phyloP scores from a whole-genome alignment of 2,797 vertebrate genomes.

The Ciconia nigra region DNA sequence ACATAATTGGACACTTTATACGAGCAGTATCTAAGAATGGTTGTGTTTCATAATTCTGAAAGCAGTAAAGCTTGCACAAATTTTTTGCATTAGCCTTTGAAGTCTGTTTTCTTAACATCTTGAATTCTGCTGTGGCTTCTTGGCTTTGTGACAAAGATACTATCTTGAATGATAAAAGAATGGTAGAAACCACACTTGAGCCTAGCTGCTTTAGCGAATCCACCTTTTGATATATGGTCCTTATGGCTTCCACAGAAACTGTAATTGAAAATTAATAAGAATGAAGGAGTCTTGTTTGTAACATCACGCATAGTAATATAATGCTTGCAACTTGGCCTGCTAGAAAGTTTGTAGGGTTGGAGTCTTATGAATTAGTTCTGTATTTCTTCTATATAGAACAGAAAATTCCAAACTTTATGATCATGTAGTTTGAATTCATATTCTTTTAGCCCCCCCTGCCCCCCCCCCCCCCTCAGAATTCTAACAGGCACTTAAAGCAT shows the following conservation, averaged over 20 bases:
- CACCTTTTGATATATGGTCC: not conserved
- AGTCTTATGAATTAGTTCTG: not conserved
- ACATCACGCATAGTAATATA: not conserved
- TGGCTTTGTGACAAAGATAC: not conserved
- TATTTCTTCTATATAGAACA: not conserved
- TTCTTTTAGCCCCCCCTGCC: not conserved
- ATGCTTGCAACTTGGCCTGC: not conserved
- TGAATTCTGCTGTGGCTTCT: not conserved
- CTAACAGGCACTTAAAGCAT: not conserved
- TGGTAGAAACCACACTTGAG: not conserved
- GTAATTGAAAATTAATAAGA: not conserved
- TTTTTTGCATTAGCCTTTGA: constrained; percentile 8
- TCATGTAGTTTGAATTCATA: not conserved
- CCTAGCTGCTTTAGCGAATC: not conserved
- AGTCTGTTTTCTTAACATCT: not conserved
- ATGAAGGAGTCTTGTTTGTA: not conserved
- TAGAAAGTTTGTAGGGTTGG: not conserved
- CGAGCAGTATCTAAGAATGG: not conserved
- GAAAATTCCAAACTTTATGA: not conserved
- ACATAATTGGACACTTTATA: not conserved
- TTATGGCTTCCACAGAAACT: not conserved
- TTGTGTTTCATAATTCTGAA: not conserved
- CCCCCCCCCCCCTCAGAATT: not conserved
- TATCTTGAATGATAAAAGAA: not conserved
- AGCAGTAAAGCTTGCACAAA: not conserved